Evolutionary conservation across 2,797 vertebrate genomes (phyloP).

Genomic region (Oreochromis grahami): DNA sequence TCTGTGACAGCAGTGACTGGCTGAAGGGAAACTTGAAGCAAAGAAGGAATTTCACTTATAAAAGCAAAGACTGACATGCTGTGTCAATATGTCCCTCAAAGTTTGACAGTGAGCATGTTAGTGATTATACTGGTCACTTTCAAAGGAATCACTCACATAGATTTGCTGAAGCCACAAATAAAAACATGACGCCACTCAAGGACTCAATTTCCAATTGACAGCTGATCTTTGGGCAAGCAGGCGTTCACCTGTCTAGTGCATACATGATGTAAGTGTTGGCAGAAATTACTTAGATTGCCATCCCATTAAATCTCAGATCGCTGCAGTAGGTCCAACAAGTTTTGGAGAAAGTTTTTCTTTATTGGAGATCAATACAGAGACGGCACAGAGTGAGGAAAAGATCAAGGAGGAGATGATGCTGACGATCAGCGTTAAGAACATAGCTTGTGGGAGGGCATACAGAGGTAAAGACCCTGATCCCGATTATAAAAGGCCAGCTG

Average conservation of each 20-base stretch:
- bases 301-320: neutral
- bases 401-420: neutral
- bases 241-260: neutral
- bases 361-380: neutral
- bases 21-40: neutral
- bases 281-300: neutral
- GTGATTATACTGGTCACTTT: neutral
- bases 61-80: neutral
- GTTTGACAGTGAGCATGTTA: neutral
- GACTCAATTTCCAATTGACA: neutral
- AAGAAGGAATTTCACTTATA: neutral
- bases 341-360: neutral
- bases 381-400: neutral
- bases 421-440: neutral
- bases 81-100: neutral
- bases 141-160: neutral
- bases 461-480: neutral
- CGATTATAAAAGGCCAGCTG: neutral
- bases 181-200: neutral
- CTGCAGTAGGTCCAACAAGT: neutral
- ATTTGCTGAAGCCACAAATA: neutral
- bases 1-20: neutral
- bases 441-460: neutral
- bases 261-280: neutral
- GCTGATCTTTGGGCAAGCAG: neutral